Conservation (phyloP, 2,888 invertebrate genomes). For the Trichogramma dendrolimi region DNA sequence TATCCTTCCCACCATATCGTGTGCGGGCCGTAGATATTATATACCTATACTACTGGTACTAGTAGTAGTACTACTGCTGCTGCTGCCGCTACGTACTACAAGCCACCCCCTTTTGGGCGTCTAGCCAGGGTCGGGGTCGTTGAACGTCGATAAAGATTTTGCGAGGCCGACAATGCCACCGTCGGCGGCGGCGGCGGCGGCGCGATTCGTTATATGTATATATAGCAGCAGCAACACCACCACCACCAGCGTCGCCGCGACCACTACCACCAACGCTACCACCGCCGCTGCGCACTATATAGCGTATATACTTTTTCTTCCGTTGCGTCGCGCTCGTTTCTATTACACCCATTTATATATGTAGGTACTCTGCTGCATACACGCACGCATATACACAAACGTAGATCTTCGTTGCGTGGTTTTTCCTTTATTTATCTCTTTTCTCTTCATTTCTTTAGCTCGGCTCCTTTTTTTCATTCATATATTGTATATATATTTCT, state of each 20-base stretch:
- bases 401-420: not conserved
- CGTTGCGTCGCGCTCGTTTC: no score
- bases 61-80: not conserved
- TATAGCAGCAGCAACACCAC: not conserved
- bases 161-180: slow-evolving; percentile 42
- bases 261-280: no score
- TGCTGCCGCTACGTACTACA: not conserved
- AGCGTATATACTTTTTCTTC: no score
- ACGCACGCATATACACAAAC: not conserved
- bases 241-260: slow-evolving; percentile 14
- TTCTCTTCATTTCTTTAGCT: not conserved
- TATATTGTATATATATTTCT: not conserved
- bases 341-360: no score
- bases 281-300: no score
- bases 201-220: not conserved
- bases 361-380: not conserved
- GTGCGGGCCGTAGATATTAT: not conserved
- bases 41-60: not conserved
- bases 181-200: slow-evolving; percentile 18
- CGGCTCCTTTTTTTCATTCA: not conserved
- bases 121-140: slow-evolving; percentile 53
- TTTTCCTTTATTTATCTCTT: not conserved
- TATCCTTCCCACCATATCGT: no score
- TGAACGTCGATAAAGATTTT: slow-evolving; percentile 54
- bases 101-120: slow-evolving; percentile 31